Evolutionary conservation across 2,888 invertebrate species (phyloP).

Genomic region (Encarsia formosa): DNA sequence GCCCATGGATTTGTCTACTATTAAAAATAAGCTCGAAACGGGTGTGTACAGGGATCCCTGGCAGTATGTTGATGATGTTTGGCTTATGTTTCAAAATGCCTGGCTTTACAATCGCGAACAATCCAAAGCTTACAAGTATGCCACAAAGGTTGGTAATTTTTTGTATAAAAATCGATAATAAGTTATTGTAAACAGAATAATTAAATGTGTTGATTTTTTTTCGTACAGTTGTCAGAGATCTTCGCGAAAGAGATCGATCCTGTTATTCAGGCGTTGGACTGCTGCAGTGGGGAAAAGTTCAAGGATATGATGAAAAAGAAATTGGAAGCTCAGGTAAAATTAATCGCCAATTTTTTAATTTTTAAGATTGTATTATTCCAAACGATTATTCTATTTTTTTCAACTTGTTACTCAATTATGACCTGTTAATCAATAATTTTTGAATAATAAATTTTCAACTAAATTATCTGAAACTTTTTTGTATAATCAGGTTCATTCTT

Average conservation of each 20-base stretch:
- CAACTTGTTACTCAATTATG: too few relatives aligned
- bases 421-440: background rate
- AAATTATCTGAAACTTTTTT: too few relatives aligned
- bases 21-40: constrained; percentile 85
- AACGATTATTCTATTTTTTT: background rate
- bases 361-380: constrained; percentile 76
- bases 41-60: constrained; percentile 96
- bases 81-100: constrained; percentile 99
- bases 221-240: constrained; percentile 84
- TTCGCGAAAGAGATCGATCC: constrained; percentile 98
- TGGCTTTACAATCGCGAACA: constrained; percentile 99
- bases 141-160: constrained; percentile 88
- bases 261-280: constrained; percentile 96
- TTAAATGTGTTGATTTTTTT: background rate
- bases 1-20: constrained; percentile 96
- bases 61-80: constrained; percentile 99
- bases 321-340: constrained; percentile 97
- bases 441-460: too few relatives aligned
- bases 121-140: constrained; percentile 94
- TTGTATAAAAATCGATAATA: too few relatives aligned
- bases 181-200: too few relatives aligned
- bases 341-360: constrained; percentile 96
- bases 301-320: constrained; percentile 98
- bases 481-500: too few relatives aligned
- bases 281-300: constrained; percentile 98